Evolutionary conservation across 2,113 vertebrate species (phyloP), one percentile per base, ranked within the genome.

Genomic region (Crocuta crocuta): DNA sequence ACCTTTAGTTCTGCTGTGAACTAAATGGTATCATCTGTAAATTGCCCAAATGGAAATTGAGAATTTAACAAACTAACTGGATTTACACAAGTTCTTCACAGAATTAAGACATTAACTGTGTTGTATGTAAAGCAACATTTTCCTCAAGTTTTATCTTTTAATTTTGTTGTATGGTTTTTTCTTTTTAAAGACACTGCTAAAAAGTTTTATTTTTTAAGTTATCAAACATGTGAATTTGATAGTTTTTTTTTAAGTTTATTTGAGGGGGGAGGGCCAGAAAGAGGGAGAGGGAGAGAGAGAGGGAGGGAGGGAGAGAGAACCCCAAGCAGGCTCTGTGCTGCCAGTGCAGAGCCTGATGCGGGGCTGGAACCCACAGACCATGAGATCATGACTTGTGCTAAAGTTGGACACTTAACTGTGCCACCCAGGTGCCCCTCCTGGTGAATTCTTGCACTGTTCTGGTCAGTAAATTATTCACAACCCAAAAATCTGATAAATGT

Each of bases 1-100:
- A 76, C 24, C 48, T 79, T 86, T 31, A 88, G 79, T 86, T 96
- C 68, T 94, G 26, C 48, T 45, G 24, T 90, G 91, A 95, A 94
- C 17, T 78, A 96, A 95, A 86, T 66, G 26, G 7, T 50, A 84
- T 74, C 31, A 86, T 76, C 48, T 94, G 24, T 55, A 97, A 94
- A 87, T 24, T 61, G 16, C 48, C 58, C 61, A 93, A 81, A 92
- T 53, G 82, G 53, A 73, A 93, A 91, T 19, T 94, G 82, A 43
- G 35, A 79, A 87, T 68, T 96, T 89, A 97, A 76, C 74, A 94
- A 96, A 53, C 31, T 24, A 91, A 82, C 0, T 78, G 31, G 92
- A 70, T 65, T 96, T 93, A 55, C 4, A 95, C 2, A 11, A 89
- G 11, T 28, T 71, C 39, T 80, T 92, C n/a, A 85, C 0, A 92